These are phyloP conservation scores for Pterobdella sp. DNA, from an alignment of 2,888 invertebrate species.

Conservation along the genomic window DNA sequence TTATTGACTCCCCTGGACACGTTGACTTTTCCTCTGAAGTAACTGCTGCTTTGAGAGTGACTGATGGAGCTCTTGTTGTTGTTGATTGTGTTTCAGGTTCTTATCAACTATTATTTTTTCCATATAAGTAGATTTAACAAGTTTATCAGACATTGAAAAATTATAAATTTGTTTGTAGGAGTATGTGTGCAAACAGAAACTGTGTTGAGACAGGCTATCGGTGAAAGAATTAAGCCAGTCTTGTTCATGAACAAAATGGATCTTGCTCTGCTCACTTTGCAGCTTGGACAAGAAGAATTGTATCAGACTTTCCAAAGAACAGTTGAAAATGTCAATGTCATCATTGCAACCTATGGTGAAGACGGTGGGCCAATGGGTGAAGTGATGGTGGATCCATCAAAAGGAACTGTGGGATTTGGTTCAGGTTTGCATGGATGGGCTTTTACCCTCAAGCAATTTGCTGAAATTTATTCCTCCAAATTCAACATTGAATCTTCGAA, in stretches of 20 bases:
- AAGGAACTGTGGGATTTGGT: constrained; percentile 98
- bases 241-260: constrained; percentile 99
- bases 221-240: constrained; percentile 98
- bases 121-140: not conserved
- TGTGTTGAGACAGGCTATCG: constrained; percentile 97
- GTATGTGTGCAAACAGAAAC: constrained; percentile 99
- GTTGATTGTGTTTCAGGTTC: constrained; percentile 98
- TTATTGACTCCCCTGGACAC: constrained; percentile 99
- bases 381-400: constrained; percentile 93
- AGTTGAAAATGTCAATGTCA: constrained; percentile 98
- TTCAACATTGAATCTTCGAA: constrained; percentile 87
- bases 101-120: constrained; percentile 38
- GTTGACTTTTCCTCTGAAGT: constrained; percentile 99
- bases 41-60: constrained; percentile 97
- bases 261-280: constrained; percentile 91
- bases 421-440: constrained; percentile 99
- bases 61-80: constrained; percentile 97
- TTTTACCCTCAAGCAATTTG: constrained; percentile 97
- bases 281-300: constrained; percentile 88
- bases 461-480: constrained; percentile 97
- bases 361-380: constrained; percentile 98
- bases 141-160: not conserved
- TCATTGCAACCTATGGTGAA: constrained; percentile 89
- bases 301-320: constrained; percentile 99
- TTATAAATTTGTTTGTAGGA: constrained; percentile 57